Conservation (phyloP, 2,888 invertebrate species). For the Drosophila paranaensis region DNA sequence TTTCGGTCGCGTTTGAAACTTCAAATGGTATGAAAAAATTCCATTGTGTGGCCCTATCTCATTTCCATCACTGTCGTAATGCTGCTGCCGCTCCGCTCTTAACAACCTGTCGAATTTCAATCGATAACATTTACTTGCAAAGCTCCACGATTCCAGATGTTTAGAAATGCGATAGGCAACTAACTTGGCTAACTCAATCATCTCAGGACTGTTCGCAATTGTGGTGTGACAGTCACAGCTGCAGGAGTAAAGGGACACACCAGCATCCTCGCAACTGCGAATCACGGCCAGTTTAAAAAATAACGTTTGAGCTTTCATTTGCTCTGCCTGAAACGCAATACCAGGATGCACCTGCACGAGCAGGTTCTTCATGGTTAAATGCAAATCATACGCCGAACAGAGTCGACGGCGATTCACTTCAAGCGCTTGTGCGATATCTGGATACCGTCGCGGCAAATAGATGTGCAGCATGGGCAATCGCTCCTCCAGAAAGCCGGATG, state of each 20-base stretch:
- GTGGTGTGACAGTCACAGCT: conserved; percentile 86
- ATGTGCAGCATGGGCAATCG: conserved; percentile 89
- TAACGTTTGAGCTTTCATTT: conserved; percentile 87
- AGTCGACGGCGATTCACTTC: conserved; percentile 87
- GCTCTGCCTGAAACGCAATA: conserved; percentile 60
- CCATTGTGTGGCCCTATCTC: not conserved
- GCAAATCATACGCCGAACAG: conserved; percentile 89
- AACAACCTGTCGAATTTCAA: conserved; percentile 14
- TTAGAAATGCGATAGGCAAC: conserved; percentile 27
- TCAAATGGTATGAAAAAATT: not conserved
- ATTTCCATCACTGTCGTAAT: not conserved
- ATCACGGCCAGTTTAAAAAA: conserved; percentile 86
- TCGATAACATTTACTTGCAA: conserved; percentile 8
- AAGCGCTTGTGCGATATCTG: conserved; percentile 86
- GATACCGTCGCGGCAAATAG: conserved; percentile 86
- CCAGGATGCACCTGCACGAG: conserved; percentile 84
- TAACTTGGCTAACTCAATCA: conserved; percentile 22
- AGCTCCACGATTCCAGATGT: not conserved
- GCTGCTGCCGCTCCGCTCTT: conserved; percentile 5
- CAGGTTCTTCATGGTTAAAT: conserved; percentile 88
- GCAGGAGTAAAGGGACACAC: conserved; percentile 89
- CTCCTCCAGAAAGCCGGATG: conserved; percentile 90
- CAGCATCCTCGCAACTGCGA: conserved; percentile 88
- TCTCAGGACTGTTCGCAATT: not conserved
- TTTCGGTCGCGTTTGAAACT: not conserved